phyloP scores from a whole-genome alignment of 2,888 invertebrate genomes.

The Xestia rhomboidea region DNA sequence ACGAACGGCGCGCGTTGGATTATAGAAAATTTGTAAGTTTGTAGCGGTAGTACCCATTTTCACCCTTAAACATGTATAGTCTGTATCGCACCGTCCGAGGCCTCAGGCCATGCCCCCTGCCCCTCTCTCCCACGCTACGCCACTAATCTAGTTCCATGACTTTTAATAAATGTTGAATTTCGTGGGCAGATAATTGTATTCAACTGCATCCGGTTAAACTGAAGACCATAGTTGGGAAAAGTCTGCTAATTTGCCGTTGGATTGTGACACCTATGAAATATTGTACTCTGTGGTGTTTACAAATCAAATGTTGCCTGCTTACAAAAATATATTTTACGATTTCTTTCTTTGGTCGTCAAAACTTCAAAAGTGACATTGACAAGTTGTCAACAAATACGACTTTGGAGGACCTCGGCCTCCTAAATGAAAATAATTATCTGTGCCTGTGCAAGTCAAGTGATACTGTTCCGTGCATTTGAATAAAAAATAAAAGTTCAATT shows the following conservation, averaged over 20 bases:
- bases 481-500: slow-evolving; percentile 48
- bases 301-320: background rate
- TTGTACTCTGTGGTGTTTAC: background rate
- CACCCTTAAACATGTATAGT: no score
- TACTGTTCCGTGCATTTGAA: slow-evolving; percentile 48
- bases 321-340: background rate
- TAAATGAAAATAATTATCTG: slow-evolving; percentile 45
- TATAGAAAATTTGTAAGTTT: no score
- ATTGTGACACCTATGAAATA: no score
- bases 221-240: background rate
- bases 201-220: no score
- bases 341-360: background rate
- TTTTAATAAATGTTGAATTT: no score
- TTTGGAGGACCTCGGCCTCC: slow-evolving; percentile 11
- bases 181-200: no score
- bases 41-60: no score
- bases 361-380: slow-evolving; percentile 39
- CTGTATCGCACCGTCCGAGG: no score
- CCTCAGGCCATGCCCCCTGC: no score
- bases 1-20: no score
- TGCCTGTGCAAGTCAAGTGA: slow-evolving; percentile 62
- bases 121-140: no score
- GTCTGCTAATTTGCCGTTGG: background rate
- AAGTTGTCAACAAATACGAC: slow-evolving; percentile 22
- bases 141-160: no score